Evolutionary conservation across 2,888 invertebrate genomes (phyloP), one percentile per base, ranked within the genome.

Genomic region (Tinea semifulvella): DNA sequence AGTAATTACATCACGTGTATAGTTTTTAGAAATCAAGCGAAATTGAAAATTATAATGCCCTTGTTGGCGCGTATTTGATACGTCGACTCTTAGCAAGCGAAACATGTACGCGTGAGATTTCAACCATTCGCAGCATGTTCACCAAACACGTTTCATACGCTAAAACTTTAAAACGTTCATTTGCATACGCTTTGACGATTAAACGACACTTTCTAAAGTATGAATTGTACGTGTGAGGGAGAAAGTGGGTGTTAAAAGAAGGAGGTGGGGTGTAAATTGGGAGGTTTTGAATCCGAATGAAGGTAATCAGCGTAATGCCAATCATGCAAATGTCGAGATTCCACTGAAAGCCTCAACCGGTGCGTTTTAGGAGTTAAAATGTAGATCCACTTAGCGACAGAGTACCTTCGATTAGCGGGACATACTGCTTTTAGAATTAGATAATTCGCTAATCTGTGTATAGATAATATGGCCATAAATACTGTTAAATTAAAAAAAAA

Each of bases 331-430:
- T 80, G 71, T 60, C 69, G 79, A 77, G 77, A 76, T 75, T 72
- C 77, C 63, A 71, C 76, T 80, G 79, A 80, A 77, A 79, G 77
- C 79, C 69, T 72, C 74, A 72, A 73, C 74, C 68, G 71, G 74
- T 74, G 77, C 76, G 79, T 79, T 80, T 77, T 79, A 79, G 77
- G 77, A 80, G 79, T 79, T 80, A 80, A 80, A 80, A 80, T 79
- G 77, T 72, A 77, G 77, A 80, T 77, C 77, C 79, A 80, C 76
- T 80, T 79, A 79, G 71, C 65, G 66, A 63, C 65, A 60, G 69
- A 77, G 77, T 75, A 68, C 54, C 77, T 70, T 74, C 35, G 26
- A 26, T 26, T 26, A 26, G 11, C 11, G 26, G 11, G n/a, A 26
- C 26, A 26, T 26, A 26, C 26, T n/a, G 3, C 26, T 26, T 11